A percentile compares a stretch with the other conserved stretches of the same genome.
Conservation (phyloP, 2,888 invertebrate genomes). For the Macropis europaea region DNA sequence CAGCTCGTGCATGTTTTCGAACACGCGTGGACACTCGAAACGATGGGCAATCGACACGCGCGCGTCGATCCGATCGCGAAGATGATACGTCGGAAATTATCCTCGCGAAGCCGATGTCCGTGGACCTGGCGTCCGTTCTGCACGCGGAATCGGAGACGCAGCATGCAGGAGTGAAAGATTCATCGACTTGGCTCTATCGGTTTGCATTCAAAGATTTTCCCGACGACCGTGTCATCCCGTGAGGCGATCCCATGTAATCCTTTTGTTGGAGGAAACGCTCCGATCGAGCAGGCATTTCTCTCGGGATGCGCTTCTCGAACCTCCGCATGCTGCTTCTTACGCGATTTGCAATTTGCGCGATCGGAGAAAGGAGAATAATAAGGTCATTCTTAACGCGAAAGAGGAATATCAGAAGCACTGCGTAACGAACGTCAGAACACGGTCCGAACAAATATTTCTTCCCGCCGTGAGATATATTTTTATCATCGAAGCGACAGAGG, state of each 20-base stretch:
- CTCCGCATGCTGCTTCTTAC: too few species aligned
- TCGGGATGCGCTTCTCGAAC: too few species aligned
- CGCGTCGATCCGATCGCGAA: background rate
- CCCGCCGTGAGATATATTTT: conserved; percentile 1
- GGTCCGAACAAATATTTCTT: background rate
- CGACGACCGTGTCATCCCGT: too few species aligned
- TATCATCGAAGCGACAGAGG: background rate
- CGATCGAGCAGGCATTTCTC: too few species aligned
- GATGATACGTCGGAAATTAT: background rate
- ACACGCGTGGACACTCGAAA: background rate
- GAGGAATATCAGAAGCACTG: background rate
- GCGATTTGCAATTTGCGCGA: too few species aligned
- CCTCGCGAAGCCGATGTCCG: background rate
- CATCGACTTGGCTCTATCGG: too few species aligned
- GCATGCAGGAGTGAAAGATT: background rate
- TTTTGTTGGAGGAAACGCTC: too few species aligned
- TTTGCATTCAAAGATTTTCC: too few species aligned
- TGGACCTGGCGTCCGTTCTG: background rate
- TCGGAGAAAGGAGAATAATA: background rate
- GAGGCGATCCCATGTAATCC: too few species aligned
- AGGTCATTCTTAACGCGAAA: background rate
- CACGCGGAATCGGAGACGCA: background rate
- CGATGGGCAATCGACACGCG: background rate
- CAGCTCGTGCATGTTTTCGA: too few species aligned
- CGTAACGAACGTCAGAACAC: background rate